Conservation (phyloP, 2,797 vertebrate species). For the Holocentrus rufus region DNA sequence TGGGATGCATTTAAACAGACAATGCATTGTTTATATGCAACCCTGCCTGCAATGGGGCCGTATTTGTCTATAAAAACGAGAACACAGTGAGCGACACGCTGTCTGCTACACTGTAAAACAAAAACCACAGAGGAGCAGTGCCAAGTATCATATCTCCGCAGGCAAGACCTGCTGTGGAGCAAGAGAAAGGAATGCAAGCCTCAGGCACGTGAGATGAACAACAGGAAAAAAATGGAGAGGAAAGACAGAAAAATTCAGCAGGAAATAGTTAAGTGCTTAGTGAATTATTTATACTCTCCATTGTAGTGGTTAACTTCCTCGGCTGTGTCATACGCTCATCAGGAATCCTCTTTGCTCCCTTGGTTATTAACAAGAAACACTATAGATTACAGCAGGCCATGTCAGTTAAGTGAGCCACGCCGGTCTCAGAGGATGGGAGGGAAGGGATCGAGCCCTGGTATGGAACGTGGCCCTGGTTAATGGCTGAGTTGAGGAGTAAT, state of each 20-base stretch:
- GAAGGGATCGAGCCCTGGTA: conserved; percentile 22
- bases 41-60: conserved; percentile 8
- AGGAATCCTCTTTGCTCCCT: conserved; percentile 42
- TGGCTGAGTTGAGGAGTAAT: conserved; percentile 51
- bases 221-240: conserved; percentile 40
- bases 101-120: conserved; percentile 47
- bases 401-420: conserved; percentile 8
- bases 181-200: conserved; percentile 41
- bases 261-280: conserved; percentile 70
- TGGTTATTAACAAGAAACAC: conserved; percentile 36
- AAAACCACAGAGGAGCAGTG: conserved; percentile 28
- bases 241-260: conserved; percentile 58
- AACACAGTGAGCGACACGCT: conserved; percentile 37
- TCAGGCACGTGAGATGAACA: conserved; percentile 48
- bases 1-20: conserved; percentile 33
- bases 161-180: conserved; percentile 47
- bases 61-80: conserved; percentile 50
- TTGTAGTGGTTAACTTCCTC: conserved; percentile 61
- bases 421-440: conserved; percentile 15
- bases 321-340: conserved; percentile 49
- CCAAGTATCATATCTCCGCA: conserved; percentile 51
- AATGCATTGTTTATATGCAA: conserved; percentile 34
- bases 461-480: conserved; percentile 40
- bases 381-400: conserved; percentile 8
- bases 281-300: conserved; percentile 70